phyloP scores from a whole-genome alignment of 2,113 vertebrate species.

The Herpetotheres cachinnans region DNA sequence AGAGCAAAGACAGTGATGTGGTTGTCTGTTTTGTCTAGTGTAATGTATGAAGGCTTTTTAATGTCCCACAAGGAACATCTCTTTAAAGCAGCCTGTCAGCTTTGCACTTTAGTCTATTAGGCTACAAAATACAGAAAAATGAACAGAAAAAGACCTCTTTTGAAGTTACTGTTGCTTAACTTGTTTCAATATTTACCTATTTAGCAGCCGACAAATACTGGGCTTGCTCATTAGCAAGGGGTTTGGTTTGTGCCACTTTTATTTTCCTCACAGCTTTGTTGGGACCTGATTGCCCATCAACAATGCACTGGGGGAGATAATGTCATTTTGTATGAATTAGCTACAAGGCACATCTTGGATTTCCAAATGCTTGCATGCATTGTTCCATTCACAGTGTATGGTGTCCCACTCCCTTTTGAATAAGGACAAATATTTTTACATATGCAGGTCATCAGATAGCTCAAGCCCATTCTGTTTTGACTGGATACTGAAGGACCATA shows the following conservation, averaged over 20 bases:
- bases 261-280: slow-evolving; percentile 9
- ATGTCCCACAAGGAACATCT: not conserved
- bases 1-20: not conserved
- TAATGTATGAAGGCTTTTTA: not conserved
- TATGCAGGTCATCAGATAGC: slow-evolving; percentile 34
- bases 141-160: not conserved
- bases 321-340: slow-evolving; percentile 46
- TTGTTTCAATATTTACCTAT: slow-evolving; percentile 16
- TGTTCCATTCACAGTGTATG: slow-evolving; percentile 37
- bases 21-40: not conserved
- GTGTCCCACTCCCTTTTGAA: slow-evolving; percentile 33
- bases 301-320: slow-evolving; percentile 2
- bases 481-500: slow-evolving; percentile 36
- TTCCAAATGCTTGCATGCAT: slow-evolving; percentile 18
- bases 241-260: slow-evolving; percentile 21
- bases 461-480: slow-evolving; percentile 38
- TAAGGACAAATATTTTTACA: slow-evolving; percentile 59
- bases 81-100: not conserved
- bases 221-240: not conserved
- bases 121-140: not conserved
- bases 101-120: slow-evolving; percentile 12
- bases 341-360: slow-evolving; percentile 46
- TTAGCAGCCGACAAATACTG: not conserved
- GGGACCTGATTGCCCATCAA: not conserved
- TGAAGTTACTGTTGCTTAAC: not conserved